These are phyloP conservation scores for Lepidothrix coronata DNA, from an alignment of 2,113 vertebrate species.

Conservation along the genomic window DNA sequence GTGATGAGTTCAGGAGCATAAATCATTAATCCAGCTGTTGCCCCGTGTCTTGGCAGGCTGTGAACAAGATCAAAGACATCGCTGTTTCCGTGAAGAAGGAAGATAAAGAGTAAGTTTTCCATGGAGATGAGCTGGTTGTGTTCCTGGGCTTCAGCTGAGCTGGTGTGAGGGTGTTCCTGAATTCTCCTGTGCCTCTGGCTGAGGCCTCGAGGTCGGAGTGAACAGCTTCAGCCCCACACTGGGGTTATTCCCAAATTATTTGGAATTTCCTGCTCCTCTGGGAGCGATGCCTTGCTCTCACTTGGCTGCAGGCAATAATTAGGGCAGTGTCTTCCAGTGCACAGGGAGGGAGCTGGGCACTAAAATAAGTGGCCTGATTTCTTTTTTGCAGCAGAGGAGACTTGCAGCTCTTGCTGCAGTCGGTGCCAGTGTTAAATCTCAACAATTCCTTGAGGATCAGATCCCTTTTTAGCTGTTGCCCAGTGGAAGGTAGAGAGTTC, in stretches of 20 bases:
- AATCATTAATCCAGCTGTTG: constrained; percentile 13
- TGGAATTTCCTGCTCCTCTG: neutral
- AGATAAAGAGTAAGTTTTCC: constrained; percentile 84
- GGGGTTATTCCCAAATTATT: neutral
- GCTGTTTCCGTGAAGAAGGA: constrained; percentile 90
- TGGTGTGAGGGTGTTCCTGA: neutral
- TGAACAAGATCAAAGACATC: constrained; percentile 90
- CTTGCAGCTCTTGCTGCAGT: neutral
- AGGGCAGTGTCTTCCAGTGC: neutral
- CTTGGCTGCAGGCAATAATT: neutral
- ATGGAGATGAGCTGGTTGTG: neutral
- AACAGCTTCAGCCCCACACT: accelerated
- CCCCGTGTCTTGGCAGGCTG: constrained; percentile 77
- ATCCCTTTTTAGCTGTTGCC: neutral
- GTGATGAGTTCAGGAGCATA: neutral
- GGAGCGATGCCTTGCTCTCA: neutral
- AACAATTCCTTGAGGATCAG: neutral
- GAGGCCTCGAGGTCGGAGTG: accelerated
- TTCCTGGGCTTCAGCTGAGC: neutral
- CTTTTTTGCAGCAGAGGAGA: neutral
- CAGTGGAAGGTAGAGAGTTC: neutral
- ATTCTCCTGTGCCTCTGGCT: neutral
- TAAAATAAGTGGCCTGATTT: constrained; percentile 31
- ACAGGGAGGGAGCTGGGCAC: neutral
- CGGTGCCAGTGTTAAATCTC: neutral